Base-by-base conservation (phyloP, 2,888 invertebrate genomes). In the Lumbricus terrestris region DNA sequence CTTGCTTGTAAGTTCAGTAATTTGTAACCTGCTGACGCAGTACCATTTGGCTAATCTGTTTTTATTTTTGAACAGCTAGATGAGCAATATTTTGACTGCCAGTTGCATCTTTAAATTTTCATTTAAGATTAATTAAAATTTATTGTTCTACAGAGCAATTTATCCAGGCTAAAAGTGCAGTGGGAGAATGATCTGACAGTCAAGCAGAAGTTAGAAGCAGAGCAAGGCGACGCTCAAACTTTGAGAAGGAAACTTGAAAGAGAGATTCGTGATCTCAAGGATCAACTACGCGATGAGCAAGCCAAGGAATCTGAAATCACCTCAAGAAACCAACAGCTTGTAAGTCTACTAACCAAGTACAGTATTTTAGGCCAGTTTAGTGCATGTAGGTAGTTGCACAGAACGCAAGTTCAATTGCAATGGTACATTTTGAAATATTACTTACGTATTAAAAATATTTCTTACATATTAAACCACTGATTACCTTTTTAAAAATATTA, bases 101-200 rank as follows among this genome's bases (percentile, higher is more conserved):
- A 16, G 69, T 69, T 69, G 69, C n/a, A 69, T 69, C 29, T 69
- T 69, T 29, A 69, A 69, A 11, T n/a, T 69, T 69, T n/a, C 0
- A 69, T 29, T 29, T n/a, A n/a, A n/a, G 8, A n/a, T 6, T 69
- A 29, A 69, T 69, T 69, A n/a, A 69, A n/a, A 8, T 85, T 33
- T 69, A 29, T 35, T 69, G 20, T 69, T 89, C 34, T 35, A 89
- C 38, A 90, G 90, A 83, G n/a, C 3, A 82, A 82, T 37, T 6
- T 83, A 83, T 83, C 90, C n/a, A 82, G 90, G 23, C 33, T 90
- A 29, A 90, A 83, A 42, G 38, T 82, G 33, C 90, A 90, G 85
- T 42, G 54, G 83, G 37, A 82, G 35, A 34, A 38, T 33, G 90
- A 90, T 35, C n/a, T 82, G n/a, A 15, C 82, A 18, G 85, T n/a